Conservation (phyloP, 2,888 invertebrate genomes). For the Tachina grossa region DNA sequence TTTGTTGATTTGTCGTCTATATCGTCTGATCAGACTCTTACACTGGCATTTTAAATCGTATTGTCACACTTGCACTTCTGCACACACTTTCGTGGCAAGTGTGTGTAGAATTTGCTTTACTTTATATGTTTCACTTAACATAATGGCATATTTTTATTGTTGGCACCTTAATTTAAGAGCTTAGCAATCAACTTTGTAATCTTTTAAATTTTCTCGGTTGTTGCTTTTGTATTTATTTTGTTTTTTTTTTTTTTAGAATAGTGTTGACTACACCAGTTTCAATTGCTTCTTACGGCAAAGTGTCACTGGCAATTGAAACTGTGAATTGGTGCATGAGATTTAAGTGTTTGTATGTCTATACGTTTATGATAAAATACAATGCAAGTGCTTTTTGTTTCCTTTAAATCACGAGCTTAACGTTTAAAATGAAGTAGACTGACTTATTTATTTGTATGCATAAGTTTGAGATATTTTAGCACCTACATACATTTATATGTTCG, state of each 20-base stretch:
- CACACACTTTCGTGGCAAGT: not conserved
- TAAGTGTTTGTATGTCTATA: conserved; percentile 5
- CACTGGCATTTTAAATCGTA: conserved; percentile 52
- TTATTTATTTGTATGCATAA: conserved; percentile 67
- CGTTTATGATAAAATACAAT: conserved; percentile 36
- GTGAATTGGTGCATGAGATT: conserved; percentile 56
- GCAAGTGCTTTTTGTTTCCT: conserved; percentile 64
- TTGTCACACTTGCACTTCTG: conserved; percentile 50
- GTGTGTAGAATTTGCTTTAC: conserved; percentile 8
- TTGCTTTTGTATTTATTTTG: not conserved
- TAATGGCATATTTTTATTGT: conserved; percentile 77
- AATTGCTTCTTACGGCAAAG: conserved; percentile 69
- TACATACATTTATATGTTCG: conserved; percentile 67
- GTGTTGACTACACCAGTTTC: conserved; percentile 72
- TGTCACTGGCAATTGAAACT: conserved; percentile 78
- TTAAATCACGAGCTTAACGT: conserved; percentile 64
- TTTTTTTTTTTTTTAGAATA: conserved; percentile 26
- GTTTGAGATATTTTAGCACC: conserved; percentile 67
- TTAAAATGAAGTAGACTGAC: conserved; percentile 44
- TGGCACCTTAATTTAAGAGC: conserved; percentile 79
- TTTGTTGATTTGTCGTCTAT: conserved; percentile 69
- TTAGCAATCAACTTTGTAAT: conserved; percentile 79
- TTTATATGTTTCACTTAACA: conserved; percentile 65
- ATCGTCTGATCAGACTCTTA: conserved; percentile 50
- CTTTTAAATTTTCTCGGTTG: conserved; percentile 71